Percentiles rank a stretch among this genome's conserved stretches.
Evolutionary conservation across 2,113 vertebrate species (phyloP).

Genomic region (Uropsilus gracilis): DNA sequence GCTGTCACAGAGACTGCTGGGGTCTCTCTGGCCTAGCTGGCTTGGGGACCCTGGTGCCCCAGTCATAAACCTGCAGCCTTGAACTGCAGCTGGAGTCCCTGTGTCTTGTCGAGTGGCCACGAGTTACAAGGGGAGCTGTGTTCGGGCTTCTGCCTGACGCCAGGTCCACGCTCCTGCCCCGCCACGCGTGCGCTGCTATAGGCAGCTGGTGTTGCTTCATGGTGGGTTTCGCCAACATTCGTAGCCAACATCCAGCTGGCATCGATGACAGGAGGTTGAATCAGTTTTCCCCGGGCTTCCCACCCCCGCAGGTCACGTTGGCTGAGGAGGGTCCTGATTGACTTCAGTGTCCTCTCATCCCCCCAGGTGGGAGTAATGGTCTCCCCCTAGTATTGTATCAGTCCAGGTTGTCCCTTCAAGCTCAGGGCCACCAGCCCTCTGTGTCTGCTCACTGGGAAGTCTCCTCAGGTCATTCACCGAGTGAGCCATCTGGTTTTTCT

Average conservation of each 20-base stretch:
- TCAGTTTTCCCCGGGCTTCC: not conserved
- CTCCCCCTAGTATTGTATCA: not conserved
- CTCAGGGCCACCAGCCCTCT: too few species aligned
- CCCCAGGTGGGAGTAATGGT: not conserved
- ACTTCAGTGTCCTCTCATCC: not conserved
- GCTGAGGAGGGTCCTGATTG: not conserved
- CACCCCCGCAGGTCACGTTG: not conserved
- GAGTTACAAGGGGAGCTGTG: too few species aligned
- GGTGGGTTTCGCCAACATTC: not conserved
- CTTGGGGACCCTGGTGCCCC: too few species aligned
- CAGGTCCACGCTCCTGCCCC: too few species aligned
- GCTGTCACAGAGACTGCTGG: too few species aligned
- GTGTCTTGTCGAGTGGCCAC: too few species aligned
- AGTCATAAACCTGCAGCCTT: too few species aligned
- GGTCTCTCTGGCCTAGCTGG: too few species aligned
- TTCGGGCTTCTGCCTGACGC: not conserved
- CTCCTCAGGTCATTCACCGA: not conserved
- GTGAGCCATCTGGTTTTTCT: not conserved
- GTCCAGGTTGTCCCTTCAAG: not conserved
- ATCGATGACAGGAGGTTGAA: rapidly evolving
- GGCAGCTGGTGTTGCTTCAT: not conserved
- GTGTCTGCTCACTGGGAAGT: not conserved
- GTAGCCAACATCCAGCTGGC: not conserved
- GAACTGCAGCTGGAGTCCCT: too few species aligned
- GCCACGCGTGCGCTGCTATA: not conserved